Base-by-base conservation (phyloP, 2,888 invertebrate species). In the Adineta ricciae region DNA sequence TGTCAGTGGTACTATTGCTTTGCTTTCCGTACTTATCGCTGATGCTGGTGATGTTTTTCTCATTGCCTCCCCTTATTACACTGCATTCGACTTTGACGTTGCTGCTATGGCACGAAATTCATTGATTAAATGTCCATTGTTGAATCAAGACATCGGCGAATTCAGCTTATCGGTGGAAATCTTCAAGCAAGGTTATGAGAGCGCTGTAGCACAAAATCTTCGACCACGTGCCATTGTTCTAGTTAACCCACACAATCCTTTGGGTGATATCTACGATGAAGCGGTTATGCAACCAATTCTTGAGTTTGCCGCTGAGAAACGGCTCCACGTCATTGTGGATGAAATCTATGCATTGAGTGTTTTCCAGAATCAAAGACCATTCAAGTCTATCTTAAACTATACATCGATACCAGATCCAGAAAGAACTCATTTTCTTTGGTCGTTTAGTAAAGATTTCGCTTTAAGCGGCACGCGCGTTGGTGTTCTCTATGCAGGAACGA, bases 261-360 rank as follows among this genome's bases (percentile, higher is more conserved):
- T 19, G 2, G 73, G 73, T 24, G 73, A 78, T n/a, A 41, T 78
- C 7, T 78, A 78, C 41, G 73, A 78, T 41, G 73, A 78, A 38
- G 24, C 24, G 24, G 41, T 41, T 24, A 24, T 78, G 21, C 36
- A 24, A 41, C 36, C 73, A 11, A 11, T 78, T 0, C 41, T 78
- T 38, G 73, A 78, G 3, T 78, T 78, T 78, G 73, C 73, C 21
- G 73, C 73, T 21, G 41, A 78, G 11, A 78, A 78, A 27, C 38
- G 41, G 9, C n/a, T 78, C 38, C 73, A 78, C n/a, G 73, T 78
- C n/a, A 78, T 78, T 41, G n/a, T 78, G 1, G 73, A 78, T 78
- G 73, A 78, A 78, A 78, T 78, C 21, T 78, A 78, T 78, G 73
- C 73, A 78, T 78, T 78, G 14, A 78, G 73, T 41, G 24, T 41